These are phyloP conservation scores for Leptinotarsa lineolata DNA, from an alignment of 1,140 invertebrate species.

Conservation along the genomic window DNA sequence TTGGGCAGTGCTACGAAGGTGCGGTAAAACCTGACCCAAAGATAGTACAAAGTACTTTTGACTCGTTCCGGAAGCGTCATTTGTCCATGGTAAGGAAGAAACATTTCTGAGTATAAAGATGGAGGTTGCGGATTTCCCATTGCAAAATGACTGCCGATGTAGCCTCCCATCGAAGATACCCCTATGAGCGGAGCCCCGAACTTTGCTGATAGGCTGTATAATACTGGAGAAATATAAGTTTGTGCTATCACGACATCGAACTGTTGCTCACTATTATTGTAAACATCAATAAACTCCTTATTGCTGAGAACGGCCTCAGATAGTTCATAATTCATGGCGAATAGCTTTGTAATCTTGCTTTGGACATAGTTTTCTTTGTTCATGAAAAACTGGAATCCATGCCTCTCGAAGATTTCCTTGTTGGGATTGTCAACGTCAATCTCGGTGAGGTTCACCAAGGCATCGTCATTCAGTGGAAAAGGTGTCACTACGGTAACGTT, in stretches of 20 bases:
- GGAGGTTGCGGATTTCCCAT: constrained; percentile 37
- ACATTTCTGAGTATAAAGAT: constrained; percentile 41
- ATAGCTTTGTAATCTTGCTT: constrained; percentile 36
- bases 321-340: constrained; percentile 36
- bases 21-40: constrained; percentile 46
- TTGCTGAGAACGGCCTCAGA: constrained; percentile 37
- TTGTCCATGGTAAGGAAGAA: constrained; percentile 35
- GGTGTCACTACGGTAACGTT: constrained; percentile 44
- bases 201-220: constrained; percentile 35
- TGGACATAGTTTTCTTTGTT: constrained; percentile 36
- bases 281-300: constrained; percentile 34
- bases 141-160: constrained; percentile 35
- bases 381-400: constrained; percentile 42
- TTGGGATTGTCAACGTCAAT: constrained; percentile 35
- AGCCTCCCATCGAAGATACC: constrained; percentile 41
- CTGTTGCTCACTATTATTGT: constrained; percentile 30
- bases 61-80: constrained; percentile 35
- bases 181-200: constrained; percentile 39
- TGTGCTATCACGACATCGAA: constrained; percentile 40
- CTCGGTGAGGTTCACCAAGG: constrained; percentile 41
- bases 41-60: constrained; percentile 34
- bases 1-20: constrained; percentile 34
- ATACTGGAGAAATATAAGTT: constrained; percentile 38
- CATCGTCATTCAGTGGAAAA: constrained; percentile 38
- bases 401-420: constrained; percentile 32